Base-by-base conservation (phyloP, 2,888 invertebrate species). In the Hedychridium roseum region DNA sequence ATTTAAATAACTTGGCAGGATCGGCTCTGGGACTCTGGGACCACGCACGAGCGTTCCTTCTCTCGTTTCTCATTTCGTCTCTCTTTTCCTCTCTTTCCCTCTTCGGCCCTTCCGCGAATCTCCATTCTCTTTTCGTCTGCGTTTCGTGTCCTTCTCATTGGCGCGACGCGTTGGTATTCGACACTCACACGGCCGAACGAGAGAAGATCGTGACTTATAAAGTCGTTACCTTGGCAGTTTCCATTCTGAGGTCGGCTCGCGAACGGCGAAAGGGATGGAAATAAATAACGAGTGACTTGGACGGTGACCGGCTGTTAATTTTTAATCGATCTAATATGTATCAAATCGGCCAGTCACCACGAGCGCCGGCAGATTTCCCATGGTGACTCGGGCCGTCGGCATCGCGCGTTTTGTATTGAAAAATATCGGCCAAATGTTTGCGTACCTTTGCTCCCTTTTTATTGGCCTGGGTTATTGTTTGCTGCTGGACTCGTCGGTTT, bases 1-100 rank as follows among this genome's bases (percentile, higher is more conserved):
- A 78, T 78, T 78, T 78, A 78, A 78, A 78, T 78, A 78, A 78
- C 78, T 77, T 78, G 76, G 78, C 73, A 77, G 77, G 75, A 78
- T 78, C 78, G 78, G 78, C 78, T 78, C 71, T 64, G 78, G 78
- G 78, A 78, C 78, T 77, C 57, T 75, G 78, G 78, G 78, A 78
- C 77, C 63, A 68, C 66, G 66, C 68, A 71, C 74, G 71, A 66
- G 70, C 69, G 66, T 70, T 70, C 67, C 66, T 68, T 63, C 66
- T 67, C 62, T 58, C 59, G 46, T 61, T 54, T 43, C 55, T 56
- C 50, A 44, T 48, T 51, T 57, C 57, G 47, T 30, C 51, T 49
- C 48, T 59, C 48, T 54, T 44, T 46, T 50, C 43, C 43, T 46
- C 50, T 51, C 39, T 46, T 37, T 32, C 21, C 18, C 43, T n/a